Evolutionary conservation across 2,888 invertebrate species (phyloP), one percentile per base, ranked within the genome.

Genomic region (Ochropacha duplaris): DNA sequence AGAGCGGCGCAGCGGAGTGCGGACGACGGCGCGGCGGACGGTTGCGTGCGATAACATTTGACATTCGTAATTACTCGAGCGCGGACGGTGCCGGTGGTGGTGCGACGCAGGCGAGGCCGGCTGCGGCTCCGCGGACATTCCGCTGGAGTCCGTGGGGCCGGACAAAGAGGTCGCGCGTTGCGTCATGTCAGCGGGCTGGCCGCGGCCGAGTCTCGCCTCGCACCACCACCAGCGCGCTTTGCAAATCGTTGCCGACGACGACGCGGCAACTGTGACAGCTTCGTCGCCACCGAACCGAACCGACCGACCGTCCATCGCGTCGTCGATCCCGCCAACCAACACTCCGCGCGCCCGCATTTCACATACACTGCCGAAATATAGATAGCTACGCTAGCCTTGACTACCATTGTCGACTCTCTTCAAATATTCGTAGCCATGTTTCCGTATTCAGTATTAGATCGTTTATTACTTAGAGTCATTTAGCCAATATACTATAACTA

Each of bases 21-120:
- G 91, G 92, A 90, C 91, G 90, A 84, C 78, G 75, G 67, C 67
- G 76, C 86, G 88, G 88, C 74, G 90, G 92, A 87, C 91, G 90
- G 91, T 92, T 90, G 91, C 90, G 91, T 90, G 88, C 91, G 92
- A 92, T 92, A 92, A 92, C 92, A 92, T 92, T 92, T 92, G 92
- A 92, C 92, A 92, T 92, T 92, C 91, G 92, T 91, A 91, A 92
- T 92, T 90, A 90, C 74, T 90, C 85, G 90, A 87, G 86, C 88
- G 86, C 87, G 87, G 88, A 80, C 80, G 72, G 71, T 64, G 88
- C 80, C 80, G 72, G 71, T 64, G 72, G 72, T 66, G 44, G 44
- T 44, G 76, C 69, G 75, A 77, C 77, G 73, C 71, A 69, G 70
- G 78, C 81, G 84, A 81, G 84, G 85, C 81, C 82, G 82, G 83